Evolutionary conservation across 1,140 invertebrate genomes (phyloP), one percentile per base, ranked within the genome.

Genomic region (Latrodectus geometricus): DNA sequence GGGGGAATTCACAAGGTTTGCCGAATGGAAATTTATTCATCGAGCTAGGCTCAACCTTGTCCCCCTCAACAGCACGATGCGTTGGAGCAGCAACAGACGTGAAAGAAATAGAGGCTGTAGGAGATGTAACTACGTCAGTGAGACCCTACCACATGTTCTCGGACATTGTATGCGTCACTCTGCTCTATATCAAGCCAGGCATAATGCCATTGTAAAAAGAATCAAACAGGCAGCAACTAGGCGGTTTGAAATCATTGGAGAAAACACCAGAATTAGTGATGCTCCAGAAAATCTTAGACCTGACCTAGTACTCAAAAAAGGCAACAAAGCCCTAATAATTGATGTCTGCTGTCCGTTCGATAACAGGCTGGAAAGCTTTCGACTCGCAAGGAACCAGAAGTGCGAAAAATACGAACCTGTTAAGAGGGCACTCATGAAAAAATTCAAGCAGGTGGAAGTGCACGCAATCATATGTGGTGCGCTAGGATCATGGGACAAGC

Each of bases 341-440:
- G 77, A 79, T 11, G 61, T 79, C 56, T 68, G 56, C 0, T 4
- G 35, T 0, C 56, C 77, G 0, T 66, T 68, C 23, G 77, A 79
- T 0, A 79, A 79, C 21, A 1, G 77, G 1, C 21, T 12, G 4
- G 15, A 4, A 0, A 61, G 1, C 0, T 68, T 79, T 68, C 23
- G 48, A 7, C 4, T 0, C 9, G 77, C 77, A 4, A 7, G 17
- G 0, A 21, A 50, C 0, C 0, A 7, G 3, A 79, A 79, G 12
- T 3, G 17, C 4, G 8, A 48, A 1, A 66, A 79, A 17, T 79
- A 79, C 17, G 23, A 0, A 0, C 61, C 23, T 0, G 9, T 79
- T 0, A 9, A 48, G 0, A 1, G 50, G 0, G 0, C 0, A 0
- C 23, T 79, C 0, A 3, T 3, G 23, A 4, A 0, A 0, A 56